Evolutionary conservation across 1,140 invertebrate species (phyloP).

Genomic region (Drosophila guanche): DNA sequence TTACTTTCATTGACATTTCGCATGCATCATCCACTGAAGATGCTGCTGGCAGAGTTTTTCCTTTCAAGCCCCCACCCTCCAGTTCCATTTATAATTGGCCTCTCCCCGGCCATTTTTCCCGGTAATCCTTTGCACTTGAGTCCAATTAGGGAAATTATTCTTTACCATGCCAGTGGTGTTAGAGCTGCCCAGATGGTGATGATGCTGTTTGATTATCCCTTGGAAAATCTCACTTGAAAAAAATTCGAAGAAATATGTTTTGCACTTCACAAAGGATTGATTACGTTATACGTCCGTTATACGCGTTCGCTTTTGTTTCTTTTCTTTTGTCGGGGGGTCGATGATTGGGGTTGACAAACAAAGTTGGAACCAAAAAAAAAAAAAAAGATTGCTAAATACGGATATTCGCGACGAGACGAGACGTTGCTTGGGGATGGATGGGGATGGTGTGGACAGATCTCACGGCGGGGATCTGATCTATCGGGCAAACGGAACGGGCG

Average conservation of each 20-base stretch:
- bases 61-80: background rate
- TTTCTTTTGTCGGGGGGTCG: background rate
- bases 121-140: slow-evolving; percentile 45
- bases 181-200: slow-evolving; percentile 1
- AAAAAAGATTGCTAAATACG: slow-evolving; percentile 5
- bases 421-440: background rate
- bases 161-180: slow-evolving; percentile 42
- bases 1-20: no score
- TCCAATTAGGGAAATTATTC: slow-evolving; percentile 45
- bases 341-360: background rate
- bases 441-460: background rate
- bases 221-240: slow-evolving; percentile 32
- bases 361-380: slow-evolving; percentile 1
- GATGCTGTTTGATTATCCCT: slow-evolving; percentile 32
- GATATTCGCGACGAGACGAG: background rate
- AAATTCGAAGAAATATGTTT: slow-evolving; percentile 5
- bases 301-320: background rate
- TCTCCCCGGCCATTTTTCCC: slow-evolving; percentile 9
- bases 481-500: slow-evolving; percentile 31
- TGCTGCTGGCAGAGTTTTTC: background rate
- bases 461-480: slow-evolving; percentile 15
- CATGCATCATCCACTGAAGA: background rate
- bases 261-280: no score
- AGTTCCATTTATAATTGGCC: slow-evolving; percentile 17
- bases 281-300: no score